Percentiles rank a stretch among this genome's conserved stretches.
Conservation (phyloP, 1,140 invertebrate genomes). For the Drosophila kurseongensis region DNA sequence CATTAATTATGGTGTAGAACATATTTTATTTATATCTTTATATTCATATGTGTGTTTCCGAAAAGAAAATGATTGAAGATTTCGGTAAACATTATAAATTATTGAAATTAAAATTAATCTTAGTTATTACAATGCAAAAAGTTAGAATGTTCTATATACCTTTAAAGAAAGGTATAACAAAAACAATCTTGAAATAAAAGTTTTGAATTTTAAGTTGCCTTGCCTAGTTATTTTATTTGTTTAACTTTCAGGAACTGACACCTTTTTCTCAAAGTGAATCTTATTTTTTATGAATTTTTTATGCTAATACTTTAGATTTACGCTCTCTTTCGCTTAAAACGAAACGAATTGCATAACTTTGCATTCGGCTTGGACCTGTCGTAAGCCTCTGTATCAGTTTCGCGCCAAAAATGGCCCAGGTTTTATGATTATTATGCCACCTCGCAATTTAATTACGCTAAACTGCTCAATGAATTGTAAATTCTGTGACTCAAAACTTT, state of each 20-base stretch:
- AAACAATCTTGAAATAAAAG: too few relatives aligned
- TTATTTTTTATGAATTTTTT: constrained; percentile 61
- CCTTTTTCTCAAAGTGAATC: neutral
- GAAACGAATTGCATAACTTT: constrained; percentile 55
- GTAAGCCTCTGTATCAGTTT: constrained; percentile 32
- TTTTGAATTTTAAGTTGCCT: too few relatives aligned
- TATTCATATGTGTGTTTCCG: too few relatives aligned
- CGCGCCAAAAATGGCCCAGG: constrained; percentile 15
- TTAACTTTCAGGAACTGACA: too few relatives aligned
- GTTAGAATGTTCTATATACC: too few relatives aligned
- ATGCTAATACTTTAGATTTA: constrained; percentile 48
- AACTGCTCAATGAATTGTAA: constrained; percentile 82
- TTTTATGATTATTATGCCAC: constrained; percentile 63
- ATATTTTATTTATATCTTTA: too few relatives aligned
- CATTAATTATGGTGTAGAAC: too few relatives aligned
- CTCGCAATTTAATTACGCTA: constrained; percentile 80
- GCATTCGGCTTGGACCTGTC: constrained; percentile 8
- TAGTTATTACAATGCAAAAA: too few relatives aligned
- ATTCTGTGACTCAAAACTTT: constrained; percentile 59
- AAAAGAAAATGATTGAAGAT: neutral
- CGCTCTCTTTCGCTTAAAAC: constrained; percentile 2
- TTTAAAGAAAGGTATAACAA: too few relatives aligned
- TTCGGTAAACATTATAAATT: too few relatives aligned
- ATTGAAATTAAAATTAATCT: too few relatives aligned
- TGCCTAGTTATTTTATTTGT: too few relatives aligned